phyloP scores from a whole-genome alignment of 2,797 vertebrate species.

The Esox lucius region DNA sequence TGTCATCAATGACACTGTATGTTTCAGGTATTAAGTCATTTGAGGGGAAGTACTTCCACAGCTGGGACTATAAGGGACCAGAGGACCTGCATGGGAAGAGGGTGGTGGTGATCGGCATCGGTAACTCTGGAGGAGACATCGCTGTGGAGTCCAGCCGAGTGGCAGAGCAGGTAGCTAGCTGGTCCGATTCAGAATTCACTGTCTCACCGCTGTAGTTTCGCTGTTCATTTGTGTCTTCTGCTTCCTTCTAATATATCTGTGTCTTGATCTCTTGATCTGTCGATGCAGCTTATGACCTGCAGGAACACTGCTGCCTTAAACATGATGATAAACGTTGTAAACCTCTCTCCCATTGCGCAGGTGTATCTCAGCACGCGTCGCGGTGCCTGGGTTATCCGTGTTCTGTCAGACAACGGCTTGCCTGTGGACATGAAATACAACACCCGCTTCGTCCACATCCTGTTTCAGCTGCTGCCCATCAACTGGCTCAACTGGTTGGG shows the following conservation, averaged over 20 bases:
- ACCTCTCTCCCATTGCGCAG: constrained; percentile 39
- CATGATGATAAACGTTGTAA: neutral
- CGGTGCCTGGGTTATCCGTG: constrained; percentile 73
- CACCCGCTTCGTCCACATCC: constrained; percentile 65
- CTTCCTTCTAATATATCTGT: neutral
- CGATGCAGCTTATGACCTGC: neutral
- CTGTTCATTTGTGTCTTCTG: neutral
- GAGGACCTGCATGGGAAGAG: constrained; percentile 71
- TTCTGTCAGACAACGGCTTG: constrained; percentile 69
- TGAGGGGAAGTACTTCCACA: constrained; percentile 74
- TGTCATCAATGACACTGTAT: too few species aligned
- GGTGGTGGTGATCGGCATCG: constrained; percentile 76
- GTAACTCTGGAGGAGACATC: constrained; percentile 77
- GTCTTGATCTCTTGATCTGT: neutral
- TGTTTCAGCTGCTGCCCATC: constrained; percentile 63
- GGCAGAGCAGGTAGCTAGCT: constrained; percentile 60
- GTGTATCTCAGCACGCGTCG: constrained; percentile 74
- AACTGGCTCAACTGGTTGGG: constrained; percentile 61
- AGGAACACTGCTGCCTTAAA: neutral
- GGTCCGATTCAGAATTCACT: neutral
- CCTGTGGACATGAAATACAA: constrained; percentile 72
- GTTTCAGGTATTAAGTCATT: constrained; percentile 74
- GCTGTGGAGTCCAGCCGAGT: constrained; percentile 71
- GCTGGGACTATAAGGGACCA: constrained; percentile 75
- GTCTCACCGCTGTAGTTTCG: neutral